These are phyloP conservation scores for Xestia xanthographa DNA, from an alignment of 2,888 invertebrate genomes.

Conservation along the genomic window DNA sequence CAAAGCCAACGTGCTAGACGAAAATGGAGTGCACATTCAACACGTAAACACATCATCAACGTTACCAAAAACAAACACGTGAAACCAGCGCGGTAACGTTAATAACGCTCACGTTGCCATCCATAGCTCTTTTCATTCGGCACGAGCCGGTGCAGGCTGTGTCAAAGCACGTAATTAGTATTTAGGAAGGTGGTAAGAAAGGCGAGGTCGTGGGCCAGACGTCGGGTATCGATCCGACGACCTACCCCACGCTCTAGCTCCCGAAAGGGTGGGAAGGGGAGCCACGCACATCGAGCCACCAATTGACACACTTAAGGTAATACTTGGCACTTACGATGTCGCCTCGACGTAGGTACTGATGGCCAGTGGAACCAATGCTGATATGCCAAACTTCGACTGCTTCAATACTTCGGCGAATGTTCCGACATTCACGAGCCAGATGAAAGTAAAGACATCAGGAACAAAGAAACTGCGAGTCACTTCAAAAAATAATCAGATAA, in stretches of 20 bases:
- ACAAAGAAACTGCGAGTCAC: conserved; percentile 47
- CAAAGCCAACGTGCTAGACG: conserved; percentile 41
- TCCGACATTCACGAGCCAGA: conserved; percentile 17
- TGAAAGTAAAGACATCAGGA: conserved; percentile 29
- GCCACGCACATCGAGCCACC: conserved; percentile 89
- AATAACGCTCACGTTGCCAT: conserved; percentile 85
- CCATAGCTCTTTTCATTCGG: conserved; percentile 88
- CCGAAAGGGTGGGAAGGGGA: conserved; percentile 78
- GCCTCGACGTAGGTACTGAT: conserved; percentile 75
- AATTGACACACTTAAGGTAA: conserved; percentile 91
- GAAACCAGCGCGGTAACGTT: conserved; percentile 80
- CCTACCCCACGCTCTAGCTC: conserved; percentile 88
- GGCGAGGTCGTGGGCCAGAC: conserved; percentile 91
- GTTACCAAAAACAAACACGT: conserved; percentile 83
- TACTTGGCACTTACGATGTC: conserved; percentile 86
- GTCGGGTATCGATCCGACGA: conserved; percentile 92
- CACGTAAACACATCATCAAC: conserved; percentile 73
- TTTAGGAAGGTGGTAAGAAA: conserved; percentile 91
- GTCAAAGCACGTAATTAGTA: conserved; percentile 91
- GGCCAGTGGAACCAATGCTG: conserved; percentile 67
- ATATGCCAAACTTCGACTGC: conserved; percentile 42
- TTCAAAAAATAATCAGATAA: conserved; percentile 54
- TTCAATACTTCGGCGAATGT: conserved; percentile 25
- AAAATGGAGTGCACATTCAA: conserved; percentile 63
- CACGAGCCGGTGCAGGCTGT: conserved; percentile 86